phyloP scores from a whole-genome alignment of 2,888 invertebrate species.

The Augochlorella aurata region DNA sequence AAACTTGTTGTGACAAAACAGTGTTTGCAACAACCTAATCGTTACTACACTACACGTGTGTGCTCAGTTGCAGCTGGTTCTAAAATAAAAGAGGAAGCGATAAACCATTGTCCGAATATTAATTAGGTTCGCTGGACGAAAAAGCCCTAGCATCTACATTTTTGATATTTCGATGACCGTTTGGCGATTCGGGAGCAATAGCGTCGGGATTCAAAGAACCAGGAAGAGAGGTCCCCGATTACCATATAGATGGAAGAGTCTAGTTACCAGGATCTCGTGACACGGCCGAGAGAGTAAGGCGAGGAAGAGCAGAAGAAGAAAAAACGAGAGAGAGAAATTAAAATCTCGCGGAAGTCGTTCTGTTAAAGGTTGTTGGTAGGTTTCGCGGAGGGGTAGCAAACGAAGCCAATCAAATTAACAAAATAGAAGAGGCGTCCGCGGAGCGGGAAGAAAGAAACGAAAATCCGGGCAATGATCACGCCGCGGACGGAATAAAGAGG shows the following conservation, averaged over 20 bases:
- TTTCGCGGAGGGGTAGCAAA: background rate
- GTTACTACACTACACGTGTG: too few species aligned
- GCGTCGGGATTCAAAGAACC: conserved; percentile 16
- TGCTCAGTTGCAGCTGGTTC: too few species aligned
- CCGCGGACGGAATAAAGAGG: conserved; percentile 50
- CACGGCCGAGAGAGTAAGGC: too few species aligned
- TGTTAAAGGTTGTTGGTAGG: background rate
- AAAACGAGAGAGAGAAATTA: conserved; percentile 17
- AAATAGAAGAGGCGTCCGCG: conserved; percentile 9
- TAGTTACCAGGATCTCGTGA: background rate
- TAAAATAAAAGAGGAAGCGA: too few species aligned
- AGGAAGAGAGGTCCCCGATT: conserved; percentile 27
- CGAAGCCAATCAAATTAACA: conserved; percentile 35
- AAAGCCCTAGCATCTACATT: too few species aligned
- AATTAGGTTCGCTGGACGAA: too few species aligned
- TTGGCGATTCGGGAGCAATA: too few species aligned
- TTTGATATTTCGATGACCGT: too few species aligned
- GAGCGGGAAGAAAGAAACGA: conserved; percentile 8
- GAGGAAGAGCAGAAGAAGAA: too few species aligned
- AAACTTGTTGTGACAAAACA: too few species aligned
- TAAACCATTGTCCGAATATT: too few species aligned
- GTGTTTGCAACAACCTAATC: too few species aligned
- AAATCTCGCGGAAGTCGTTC: conserved; percentile 7
- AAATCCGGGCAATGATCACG: conserved; percentile 48
- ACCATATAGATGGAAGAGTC: conserved; percentile 38